These are phyloP conservation scores for Myripristis murdjan DNA, from an alignment of 2,797 vertebrate genomes.

Conservation along the genomic window DNA sequence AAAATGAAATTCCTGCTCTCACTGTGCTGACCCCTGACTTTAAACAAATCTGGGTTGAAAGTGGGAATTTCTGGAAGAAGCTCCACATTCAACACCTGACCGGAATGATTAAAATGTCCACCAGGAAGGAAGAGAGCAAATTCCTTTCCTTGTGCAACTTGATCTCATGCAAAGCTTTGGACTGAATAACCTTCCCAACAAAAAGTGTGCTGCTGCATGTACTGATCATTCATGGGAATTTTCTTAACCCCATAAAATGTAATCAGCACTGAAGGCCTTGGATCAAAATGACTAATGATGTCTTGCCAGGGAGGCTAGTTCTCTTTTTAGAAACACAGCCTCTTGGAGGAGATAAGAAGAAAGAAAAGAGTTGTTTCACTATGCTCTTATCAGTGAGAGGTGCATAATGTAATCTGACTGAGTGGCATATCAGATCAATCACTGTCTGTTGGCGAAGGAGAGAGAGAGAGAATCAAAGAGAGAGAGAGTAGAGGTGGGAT, in stretches of 20 bases:
- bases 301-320: conserved; percentile 69
- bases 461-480: background rate
- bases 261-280: conserved; percentile 69
- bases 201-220: conserved; percentile 2
- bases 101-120: conserved; percentile 62
- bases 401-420: conserved; percentile 84
- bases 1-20: conserved; percentile 47
- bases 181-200: conserved; percentile 30
- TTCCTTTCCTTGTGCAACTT: conserved; percentile 25
- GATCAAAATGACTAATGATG: conserved; percentile 83
- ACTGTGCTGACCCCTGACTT: conserved; percentile 51
- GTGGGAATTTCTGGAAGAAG: conserved; percentile 73
- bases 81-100: conserved; percentile 80
- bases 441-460: conserved; percentile 47
- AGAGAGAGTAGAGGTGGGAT: conserved; percentile 12
- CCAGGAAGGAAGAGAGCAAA: background rate
- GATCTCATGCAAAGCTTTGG: conserved; percentile 37
- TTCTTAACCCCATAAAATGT: conserved; percentile 67
- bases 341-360: conserved; percentile 77
- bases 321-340: conserved; percentile 80
- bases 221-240: conserved; percentile 57
- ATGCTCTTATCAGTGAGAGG: conserved; percentile 80
- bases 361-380: conserved; percentile 82
- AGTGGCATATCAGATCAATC: conserved; percentile 82
- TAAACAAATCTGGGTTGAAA: conserved; percentile 55